phyloP scores from a whole-genome alignment of 2,888 invertebrate genomes.

The Ramazzottius varieornatus region DNA sequence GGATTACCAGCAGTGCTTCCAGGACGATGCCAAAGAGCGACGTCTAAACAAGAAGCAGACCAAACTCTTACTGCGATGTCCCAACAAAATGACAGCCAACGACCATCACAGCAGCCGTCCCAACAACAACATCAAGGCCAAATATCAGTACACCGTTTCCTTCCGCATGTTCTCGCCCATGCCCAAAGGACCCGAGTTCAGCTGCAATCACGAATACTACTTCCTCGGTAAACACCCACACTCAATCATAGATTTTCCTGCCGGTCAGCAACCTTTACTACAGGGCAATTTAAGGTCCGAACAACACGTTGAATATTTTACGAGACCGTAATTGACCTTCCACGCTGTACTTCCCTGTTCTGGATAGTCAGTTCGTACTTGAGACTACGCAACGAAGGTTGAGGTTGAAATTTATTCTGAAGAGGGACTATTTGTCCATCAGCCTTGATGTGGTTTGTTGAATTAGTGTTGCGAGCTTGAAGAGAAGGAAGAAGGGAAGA shows the following conservation, averaged over 20 bases:
- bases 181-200: not conserved
- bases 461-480: too few species aligned
- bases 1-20: not conserved
- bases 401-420: too few species aligned
- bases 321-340: not conserved
- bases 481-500: too few species aligned
- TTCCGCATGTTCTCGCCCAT: conserved; percentile 1
- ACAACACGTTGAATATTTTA: not conserved
- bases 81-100: not conserved
- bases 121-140: not conserved
- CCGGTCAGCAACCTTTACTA: not conserved
- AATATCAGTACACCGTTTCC: not conserved
- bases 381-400: too few species aligned
- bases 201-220: not conserved
- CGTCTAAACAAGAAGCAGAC: not conserved
- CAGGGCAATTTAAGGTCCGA: not conserved
- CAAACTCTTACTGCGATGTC: not conserved
- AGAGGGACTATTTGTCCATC: too few species aligned
- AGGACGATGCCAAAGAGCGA: not conserved
- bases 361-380: too few species aligned
- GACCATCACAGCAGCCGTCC: too few species aligned
- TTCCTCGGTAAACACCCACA: conserved; percentile 3
- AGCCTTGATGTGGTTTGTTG: too few species aligned
- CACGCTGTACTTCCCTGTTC: too few species aligned
- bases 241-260: too few species aligned